Evolutionary conservation across 2,888 invertebrate genomes (phyloP).

Genomic region (Ceraclea dissimilis): DNA sequence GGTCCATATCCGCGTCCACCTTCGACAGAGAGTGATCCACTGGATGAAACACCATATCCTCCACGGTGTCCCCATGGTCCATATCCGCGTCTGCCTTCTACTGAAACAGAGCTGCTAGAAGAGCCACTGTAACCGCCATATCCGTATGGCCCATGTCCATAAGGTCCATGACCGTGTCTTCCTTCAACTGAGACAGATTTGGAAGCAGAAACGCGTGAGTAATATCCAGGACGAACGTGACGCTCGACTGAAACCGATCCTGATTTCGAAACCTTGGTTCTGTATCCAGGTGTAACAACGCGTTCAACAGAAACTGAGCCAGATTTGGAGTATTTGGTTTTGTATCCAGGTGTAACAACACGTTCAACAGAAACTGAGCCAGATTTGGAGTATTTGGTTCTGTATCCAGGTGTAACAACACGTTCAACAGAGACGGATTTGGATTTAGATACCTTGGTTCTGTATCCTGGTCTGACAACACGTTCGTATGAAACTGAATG

Average conservation of each 20-base stretch:
- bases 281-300: background rate
- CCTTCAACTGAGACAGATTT: no score
- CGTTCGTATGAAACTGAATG: conserved; percentile 5
- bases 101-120: conserved; percentile 7
- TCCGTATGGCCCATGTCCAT: no score
- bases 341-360: conserved; percentile 1
- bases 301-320: background rate
- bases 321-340: background rate
- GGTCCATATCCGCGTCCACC: conserved; percentile 5
- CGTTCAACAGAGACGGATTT: conserved; percentile 8
- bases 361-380: conserved; percentile 9
- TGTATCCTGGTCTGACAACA: background rate
- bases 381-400: background rate
- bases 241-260: no score
- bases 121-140: no score
- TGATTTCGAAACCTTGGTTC: background rate
- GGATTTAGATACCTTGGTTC: background rate
- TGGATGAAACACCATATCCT: background rate
- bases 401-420: conserved; percentile 1
- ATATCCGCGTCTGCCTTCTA: conserved; percentile 7
- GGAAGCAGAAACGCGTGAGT: no score
- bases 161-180: no score
- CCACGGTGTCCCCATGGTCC: background rate
- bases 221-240: no score
- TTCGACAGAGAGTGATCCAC: background rate